phyloP scores from a whole-genome alignment of 2,797 vertebrate species.

The Amblyraja radiata region DNA sequence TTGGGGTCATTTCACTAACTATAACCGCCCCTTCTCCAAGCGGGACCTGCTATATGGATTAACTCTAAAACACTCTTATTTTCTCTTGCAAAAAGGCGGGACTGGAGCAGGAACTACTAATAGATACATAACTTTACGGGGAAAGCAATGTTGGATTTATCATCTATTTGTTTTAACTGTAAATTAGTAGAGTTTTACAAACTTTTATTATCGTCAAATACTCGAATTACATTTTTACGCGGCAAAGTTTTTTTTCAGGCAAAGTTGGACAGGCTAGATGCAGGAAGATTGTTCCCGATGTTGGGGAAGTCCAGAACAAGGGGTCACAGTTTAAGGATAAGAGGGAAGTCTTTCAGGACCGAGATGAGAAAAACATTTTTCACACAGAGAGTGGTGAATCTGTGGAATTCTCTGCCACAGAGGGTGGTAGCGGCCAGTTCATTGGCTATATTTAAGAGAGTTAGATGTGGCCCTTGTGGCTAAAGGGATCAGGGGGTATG shows the following conservation, averaged over 20 bases:
- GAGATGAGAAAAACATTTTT: too few species aligned
- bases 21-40: slow-evolving; percentile 1
- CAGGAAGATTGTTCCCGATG: too few species aligned
- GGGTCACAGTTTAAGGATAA: too few species aligned
- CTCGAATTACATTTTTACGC: neutral
- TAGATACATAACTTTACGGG: neutral
- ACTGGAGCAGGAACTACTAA: neutral
- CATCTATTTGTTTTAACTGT: neutral
- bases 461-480: too few species aligned
- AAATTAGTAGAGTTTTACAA: neutral
- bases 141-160: neutral
- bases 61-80: neutral
- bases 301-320: too few species aligned
- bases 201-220: neutral
- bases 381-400: too few species aligned
- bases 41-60: neutral
- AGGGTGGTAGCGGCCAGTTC: too few species aligned
- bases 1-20: neutral
- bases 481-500: too few species aligned
- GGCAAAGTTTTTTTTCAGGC: neutral
- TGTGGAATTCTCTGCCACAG: too few species aligned
- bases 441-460: too few species aligned
- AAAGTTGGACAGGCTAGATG: too few species aligned
- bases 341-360: too few species aligned
- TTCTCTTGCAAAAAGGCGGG: neutral